Conservation (phyloP, 2,797 vertebrate genomes). For the Amblyraja radiata region DNA sequence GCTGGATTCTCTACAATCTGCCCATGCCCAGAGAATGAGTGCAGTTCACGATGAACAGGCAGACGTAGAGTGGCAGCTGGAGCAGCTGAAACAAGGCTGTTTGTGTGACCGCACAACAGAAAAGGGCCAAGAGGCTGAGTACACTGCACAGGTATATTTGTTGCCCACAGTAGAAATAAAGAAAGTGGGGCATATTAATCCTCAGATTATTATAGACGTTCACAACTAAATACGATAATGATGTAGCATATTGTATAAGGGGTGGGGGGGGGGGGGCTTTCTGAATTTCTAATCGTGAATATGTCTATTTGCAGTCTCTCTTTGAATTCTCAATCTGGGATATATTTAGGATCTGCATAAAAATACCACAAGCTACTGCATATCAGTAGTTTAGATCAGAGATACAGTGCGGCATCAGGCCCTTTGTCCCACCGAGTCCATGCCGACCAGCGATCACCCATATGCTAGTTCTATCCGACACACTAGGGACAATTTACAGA, state of each 20-base stretch:
- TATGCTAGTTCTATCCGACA: too few species aligned
- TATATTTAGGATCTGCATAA: neutral
- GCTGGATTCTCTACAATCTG: conserved; percentile 83
- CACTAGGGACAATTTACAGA: too few species aligned
- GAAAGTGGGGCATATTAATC: conserved; percentile 28
- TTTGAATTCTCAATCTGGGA: neutral
- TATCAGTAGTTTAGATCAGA: too few species aligned
- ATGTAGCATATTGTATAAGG: conserved; percentile 43
- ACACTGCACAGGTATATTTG: conserved; percentile 76
- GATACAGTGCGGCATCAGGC: too few species aligned
- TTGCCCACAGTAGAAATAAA: neutral
- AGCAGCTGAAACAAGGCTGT: conserved; percentile 88
- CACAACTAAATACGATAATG: conserved; percentile 46
- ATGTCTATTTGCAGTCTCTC: too few species aligned
- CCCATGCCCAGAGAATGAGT: conserved; percentile 84
- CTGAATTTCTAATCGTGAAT: conserved; percentile 43
- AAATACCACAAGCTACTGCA: neutral
- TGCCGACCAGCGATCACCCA: too few species aligned
- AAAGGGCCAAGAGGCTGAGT: conserved; percentile 85
- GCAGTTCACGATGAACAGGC: conserved; percentile 86
- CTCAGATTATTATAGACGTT: conserved; percentile 41
- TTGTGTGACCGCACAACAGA: conserved; percentile 77
- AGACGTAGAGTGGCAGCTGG: conserved; percentile 85
- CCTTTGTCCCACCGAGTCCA: too few species aligned
- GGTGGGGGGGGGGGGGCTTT: neutral